These are phyloP conservation scores for Halcyon badia DNA, from an alignment of 2,797 vertebrate species.

Conservation along the genomic window DNA sequence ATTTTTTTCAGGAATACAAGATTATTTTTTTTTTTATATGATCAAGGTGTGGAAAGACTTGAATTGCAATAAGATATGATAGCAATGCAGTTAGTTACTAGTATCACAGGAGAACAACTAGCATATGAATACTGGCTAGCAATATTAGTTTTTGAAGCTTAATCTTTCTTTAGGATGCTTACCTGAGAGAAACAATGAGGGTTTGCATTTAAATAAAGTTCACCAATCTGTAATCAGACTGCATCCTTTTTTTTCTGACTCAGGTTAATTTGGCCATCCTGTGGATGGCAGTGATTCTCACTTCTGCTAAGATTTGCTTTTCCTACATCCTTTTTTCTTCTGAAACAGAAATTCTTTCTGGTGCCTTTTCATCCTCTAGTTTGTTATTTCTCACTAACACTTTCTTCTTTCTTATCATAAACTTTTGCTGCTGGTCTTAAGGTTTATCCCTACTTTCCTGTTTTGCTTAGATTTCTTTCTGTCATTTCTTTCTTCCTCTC, in stretches of 20 bases:
- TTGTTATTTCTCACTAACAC: not conserved
- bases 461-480: not conserved
- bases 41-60: not conserved
- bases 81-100: not conserved
- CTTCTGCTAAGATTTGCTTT: not conserved
- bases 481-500: not conserved
- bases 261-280: not conserved
- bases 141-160: not conserved
- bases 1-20: not conserved
- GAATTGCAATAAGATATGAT: not conserved
- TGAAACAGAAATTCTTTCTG: not conserved
- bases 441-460: not conserved
- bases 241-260: not conserved
- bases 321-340: not conserved
- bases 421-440: not conserved
- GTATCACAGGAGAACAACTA: not conserved
- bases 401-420: not conserved
- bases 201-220: not conserved
- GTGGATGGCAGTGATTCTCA: not conserved
- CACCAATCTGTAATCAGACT: not conserved
- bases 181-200: not conserved
- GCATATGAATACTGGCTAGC: not conserved
- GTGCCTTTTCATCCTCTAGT: not conserved
- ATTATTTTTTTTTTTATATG: not conserved
- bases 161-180: not conserved